Conservation (phyloP, 2,797 vertebrate genomes). For the Platalea minor region DNA sequence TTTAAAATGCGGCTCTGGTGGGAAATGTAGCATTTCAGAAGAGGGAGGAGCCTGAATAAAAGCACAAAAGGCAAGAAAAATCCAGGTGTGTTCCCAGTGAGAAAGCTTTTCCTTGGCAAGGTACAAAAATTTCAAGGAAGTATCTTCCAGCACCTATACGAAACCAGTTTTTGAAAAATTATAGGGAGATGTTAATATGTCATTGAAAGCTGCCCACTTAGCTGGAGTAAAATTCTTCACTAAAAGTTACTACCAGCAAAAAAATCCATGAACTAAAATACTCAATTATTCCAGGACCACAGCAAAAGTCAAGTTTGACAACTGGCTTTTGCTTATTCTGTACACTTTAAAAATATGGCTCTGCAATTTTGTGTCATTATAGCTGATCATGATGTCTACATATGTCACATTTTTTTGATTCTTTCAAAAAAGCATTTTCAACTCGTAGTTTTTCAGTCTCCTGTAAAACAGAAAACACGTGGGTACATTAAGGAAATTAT, state of each 20-base stretch:
- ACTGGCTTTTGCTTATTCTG: not conserved
- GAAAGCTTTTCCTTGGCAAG: not conserved
- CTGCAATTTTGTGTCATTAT: not conserved
- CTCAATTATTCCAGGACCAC: not conserved
- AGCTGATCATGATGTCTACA: not conserved
- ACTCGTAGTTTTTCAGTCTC: slow-evolving; percentile 73
- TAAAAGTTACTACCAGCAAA: not conserved
- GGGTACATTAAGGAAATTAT: not conserved
- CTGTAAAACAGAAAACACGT: slow-evolving; percentile 44
- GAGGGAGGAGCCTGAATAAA: not conserved
- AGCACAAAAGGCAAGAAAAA: not conserved
- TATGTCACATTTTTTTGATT: slow-evolving; percentile 58
- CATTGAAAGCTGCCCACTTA: not conserved
- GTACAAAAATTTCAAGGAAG: not conserved
- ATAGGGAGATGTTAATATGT: not conserved
- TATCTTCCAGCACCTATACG: not conserved
- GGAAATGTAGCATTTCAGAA: not conserved
- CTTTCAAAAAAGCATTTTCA: slow-evolving; percentile 75
- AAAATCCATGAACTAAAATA: not conserved
- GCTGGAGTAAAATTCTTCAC: not conserved
- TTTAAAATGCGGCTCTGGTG: not conserved
- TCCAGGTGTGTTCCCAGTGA: not conserved
- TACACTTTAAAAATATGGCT: not conserved
- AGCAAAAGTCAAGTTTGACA: not conserved
- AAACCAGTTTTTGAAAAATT: not conserved